Base-by-base conservation (phyloP, 2,888 invertebrate species). In the Melikaiella ostensackeni region DNA sequence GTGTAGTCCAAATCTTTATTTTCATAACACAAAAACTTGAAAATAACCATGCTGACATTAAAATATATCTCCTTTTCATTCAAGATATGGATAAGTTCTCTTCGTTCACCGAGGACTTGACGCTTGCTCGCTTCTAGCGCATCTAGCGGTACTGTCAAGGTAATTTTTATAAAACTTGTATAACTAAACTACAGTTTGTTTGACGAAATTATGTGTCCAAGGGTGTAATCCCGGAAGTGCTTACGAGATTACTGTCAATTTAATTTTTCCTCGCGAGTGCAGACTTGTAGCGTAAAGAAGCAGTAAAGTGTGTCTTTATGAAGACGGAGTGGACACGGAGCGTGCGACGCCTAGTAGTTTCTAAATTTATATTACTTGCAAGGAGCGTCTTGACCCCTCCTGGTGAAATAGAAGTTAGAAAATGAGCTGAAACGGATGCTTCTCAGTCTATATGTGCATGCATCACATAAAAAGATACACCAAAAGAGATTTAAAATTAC, bases 131-230 rank as follows among this genome's bases (percentile, higher is more conserved):
- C 87, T 91, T 91, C 90, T 91, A 91, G 91, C 91, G 91, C 89
- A 91, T 91, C 90, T 91, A 91, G 91, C 91, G 91, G 91, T 90
- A 91, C 90, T 91, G 90, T 90, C 90, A 91, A 91, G 91, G 91
- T 91, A 89, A 88, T 81, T 81, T 76, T 59, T 66, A 77, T 50
- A 11, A 70, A 27, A 46, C 27, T 27, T 66, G 3, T 27, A 27
- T 24, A 42, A 8, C 11, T 42, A 42, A 42, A 42, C 19, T 8
- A 64, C 38, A n/a, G 16, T 42, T 35, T 13, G 24, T 16, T 11
- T 16, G 16, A 27, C 6, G 16, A 24, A 59, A 16, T 59, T 7
- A 16, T 24, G 13, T 13, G 6, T 57, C 24, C 13, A 24, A 57
- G 13, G 24, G 24, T 11, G 5, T 59, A 7, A 59, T 16, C 27